phyloP scores from a whole-genome alignment of 2,113 vertebrate genomes.

The Trogon surrucura region DNA sequence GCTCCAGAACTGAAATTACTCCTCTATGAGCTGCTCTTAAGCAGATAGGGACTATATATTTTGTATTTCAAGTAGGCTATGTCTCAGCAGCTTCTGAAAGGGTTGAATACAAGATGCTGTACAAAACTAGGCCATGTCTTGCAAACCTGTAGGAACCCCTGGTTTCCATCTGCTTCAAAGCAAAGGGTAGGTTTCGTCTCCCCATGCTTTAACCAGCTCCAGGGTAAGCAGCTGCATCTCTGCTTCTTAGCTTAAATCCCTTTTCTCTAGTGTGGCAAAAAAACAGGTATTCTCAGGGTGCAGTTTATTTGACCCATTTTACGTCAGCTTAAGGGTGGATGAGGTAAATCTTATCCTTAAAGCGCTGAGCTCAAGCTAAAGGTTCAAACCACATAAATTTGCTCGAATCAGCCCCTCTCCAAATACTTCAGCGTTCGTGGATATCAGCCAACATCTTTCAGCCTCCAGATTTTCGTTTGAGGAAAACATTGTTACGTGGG shows the following conservation, averaged over 20 bases:
- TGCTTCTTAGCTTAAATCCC: background rate
- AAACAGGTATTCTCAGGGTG: background rate
- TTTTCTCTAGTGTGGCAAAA: background rate
- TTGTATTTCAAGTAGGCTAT: background rate
- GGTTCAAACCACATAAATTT: background rate
- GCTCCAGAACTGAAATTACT: background rate
- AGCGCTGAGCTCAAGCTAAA: background rate
- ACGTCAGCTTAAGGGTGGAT: background rate
- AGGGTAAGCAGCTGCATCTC: background rate
- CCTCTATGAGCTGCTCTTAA: background rate
- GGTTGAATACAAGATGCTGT: background rate
- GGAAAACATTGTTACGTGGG: background rate
- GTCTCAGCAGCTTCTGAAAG: background rate
- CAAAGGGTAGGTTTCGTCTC: background rate
- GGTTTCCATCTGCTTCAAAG: background rate
- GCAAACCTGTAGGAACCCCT: background rate
- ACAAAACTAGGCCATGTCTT: background rate
- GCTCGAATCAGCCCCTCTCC: background rate
- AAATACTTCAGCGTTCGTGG: background rate
- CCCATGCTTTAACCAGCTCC: background rate
- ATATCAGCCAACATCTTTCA: background rate
- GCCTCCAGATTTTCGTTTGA: background rate
- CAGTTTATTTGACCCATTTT: background rate
- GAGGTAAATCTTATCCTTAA: background rate
- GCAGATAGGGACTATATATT: background rate